A percentile compares a stretch with the other conserved stretches of the same genome.
These are phyloP conservation scores for Parnassius apollo DNA, from an alignment of 2,888 invertebrate genomes.

Conservation along the genomic window DNA sequence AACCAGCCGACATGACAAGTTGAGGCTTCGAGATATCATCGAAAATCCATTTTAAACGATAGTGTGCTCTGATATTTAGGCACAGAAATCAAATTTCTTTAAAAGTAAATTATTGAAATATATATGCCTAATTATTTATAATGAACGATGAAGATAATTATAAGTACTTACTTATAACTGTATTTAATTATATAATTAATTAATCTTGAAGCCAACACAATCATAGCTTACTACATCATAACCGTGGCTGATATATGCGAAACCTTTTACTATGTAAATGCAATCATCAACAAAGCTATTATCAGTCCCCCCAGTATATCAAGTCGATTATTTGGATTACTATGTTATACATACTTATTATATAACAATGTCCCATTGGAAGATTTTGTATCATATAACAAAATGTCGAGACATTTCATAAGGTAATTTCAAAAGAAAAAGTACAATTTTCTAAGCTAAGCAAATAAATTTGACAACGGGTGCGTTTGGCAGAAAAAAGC, in stretches of 20 bases:
- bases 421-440: too few relatives aligned
- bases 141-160: too few relatives aligned
- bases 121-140: too few relatives aligned
- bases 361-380: too few relatives aligned
- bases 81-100: slow-evolving; percentile 7
- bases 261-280: background rate
- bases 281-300: background rate
- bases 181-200: background rate
- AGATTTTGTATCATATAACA: background rate
- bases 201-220: background rate
- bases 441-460: too few relatives aligned
- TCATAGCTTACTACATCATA: too few relatives aligned
- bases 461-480: slow-evolving; percentile 18
- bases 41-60: slow-evolving; percentile 1
- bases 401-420: background rate
- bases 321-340: background rate
- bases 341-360: background rate
- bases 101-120: background rate
- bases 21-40: slow-evolving; percentile 19
- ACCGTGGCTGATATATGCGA: too few relatives aligned
- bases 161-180: too few relatives aligned
- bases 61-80: background rate
- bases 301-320: background rate
- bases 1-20: slow-evolving; percentile 8
- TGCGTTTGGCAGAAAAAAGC: too few relatives aligned